These are phyloP conservation scores for Myotis yumanensis DNA, from an alignment of 2,113 vertebrate genomes.

Conservation along the genomic window DNA sequence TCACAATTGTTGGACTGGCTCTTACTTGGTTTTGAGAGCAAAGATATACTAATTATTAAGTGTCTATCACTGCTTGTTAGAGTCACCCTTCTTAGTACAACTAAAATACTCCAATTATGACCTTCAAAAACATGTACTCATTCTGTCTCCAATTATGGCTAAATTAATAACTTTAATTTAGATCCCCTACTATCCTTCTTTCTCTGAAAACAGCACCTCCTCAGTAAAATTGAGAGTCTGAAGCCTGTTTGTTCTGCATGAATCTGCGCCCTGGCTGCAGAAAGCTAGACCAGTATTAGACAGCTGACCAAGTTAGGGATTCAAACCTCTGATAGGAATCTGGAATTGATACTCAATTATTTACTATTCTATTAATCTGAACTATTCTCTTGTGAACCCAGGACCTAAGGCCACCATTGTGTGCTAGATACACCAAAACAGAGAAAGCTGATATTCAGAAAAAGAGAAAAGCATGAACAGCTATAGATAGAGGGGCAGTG, in stretches of 20 bases:
- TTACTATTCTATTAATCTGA: neutral
- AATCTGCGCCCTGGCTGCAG: neutral
- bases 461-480: neutral
- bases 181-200: neutral
- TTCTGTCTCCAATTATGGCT: slow-evolving; percentile 6
- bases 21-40: slow-evolving; percentile 13
- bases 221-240: neutral
- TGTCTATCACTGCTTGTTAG: neutral
- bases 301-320: neutral
- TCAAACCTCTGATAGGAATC: neutral
- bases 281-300: neutral
- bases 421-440: neutral
- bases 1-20: neutral
- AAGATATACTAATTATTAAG: slow-evolving; percentile 4
- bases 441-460: slow-evolving; percentile 3
- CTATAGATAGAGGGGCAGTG: neutral
- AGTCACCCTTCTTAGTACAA: neutral
- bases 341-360: neutral
- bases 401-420: neutral
- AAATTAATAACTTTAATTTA: slow-evolving; percentile 23
- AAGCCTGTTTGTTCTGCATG: neutral
- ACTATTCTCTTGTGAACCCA: slow-evolving; percentile 12
- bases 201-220: neutral
- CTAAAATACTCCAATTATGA: neutral
- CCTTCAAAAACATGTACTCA: slow-evolving; percentile 17